These are phyloP conservation scores for Tethya wilhelma DNA, from an alignment of 37 sponge, comb jelly and placozoan species.

Conservation along the genomic window DNA sequence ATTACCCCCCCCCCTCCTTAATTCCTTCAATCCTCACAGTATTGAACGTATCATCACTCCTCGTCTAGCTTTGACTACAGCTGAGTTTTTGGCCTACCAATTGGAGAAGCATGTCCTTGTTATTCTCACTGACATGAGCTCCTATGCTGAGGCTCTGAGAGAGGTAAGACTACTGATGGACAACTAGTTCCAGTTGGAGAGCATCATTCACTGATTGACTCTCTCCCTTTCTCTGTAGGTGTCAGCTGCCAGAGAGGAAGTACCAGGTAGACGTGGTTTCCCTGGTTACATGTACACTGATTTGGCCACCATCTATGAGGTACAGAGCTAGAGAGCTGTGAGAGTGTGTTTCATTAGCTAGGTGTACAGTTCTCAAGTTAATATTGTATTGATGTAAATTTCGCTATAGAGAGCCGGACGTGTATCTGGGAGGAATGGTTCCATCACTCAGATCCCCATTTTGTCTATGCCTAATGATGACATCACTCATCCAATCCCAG, in stretches of 20 bases:
- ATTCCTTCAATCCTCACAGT: constrained; percentile 30
- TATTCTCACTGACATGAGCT: constrained; percentile 99
- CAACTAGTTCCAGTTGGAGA: no score
- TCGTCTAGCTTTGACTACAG: constrained; percentile 96
- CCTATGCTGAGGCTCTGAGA: constrained; percentile 98
- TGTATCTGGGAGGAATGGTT: constrained; percentile 96
- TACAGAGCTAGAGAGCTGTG: background rate
- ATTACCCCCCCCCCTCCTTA: constrained; percentile 2
- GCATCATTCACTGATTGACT: background rate
- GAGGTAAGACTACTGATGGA: constrained; percentile 92
- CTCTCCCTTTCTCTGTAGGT: constrained; percentile 61
- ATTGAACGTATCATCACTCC: constrained; percentile 99
- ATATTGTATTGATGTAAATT: no score
- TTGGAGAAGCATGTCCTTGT: constrained; percentile 99
- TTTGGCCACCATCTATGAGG: constrained; percentile 99
- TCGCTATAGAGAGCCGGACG: constrained; percentile 92
- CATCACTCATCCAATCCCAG: constrained; percentile 99
- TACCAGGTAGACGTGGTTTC: constrained; percentile 98
- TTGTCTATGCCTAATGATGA: constrained; percentile 99
- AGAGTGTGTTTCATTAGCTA: background rate
- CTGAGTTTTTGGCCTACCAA: constrained; percentile 99
- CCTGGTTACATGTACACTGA: constrained; percentile 99
- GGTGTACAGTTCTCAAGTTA: background rate
- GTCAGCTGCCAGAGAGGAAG: constrained; percentile 99
- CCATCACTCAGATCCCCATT: constrained; percentile 99